Evolutionary conservation across 2,888 invertebrate species (phyloP).

Genomic region (Pseudeuparius sepicola): DNA sequence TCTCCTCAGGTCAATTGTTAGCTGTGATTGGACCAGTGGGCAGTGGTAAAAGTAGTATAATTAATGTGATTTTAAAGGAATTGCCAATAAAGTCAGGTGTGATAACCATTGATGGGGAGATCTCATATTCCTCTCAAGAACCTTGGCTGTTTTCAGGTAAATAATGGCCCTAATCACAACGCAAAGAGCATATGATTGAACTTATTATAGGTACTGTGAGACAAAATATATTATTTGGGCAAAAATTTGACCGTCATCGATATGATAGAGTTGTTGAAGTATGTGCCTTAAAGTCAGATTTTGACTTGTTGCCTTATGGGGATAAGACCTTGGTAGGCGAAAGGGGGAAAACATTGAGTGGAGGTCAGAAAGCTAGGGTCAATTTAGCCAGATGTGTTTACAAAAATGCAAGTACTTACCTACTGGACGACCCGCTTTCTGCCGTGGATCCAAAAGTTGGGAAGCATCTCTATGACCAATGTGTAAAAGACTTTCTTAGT

Average conservation of each 20-base stretch:
- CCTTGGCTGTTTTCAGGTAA: conserved; percentile 48
- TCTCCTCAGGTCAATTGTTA: conserved; percentile 37
- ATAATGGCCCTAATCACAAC: neutral
- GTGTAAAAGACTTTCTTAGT: conserved; percentile 50
- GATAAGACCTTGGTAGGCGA: conserved; percentile 75
- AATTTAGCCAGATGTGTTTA: conserved; percentile 70
- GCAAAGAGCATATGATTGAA: neutral
- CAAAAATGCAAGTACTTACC: conserved; percentile 65
- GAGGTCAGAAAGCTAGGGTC: conserved; percentile 77
- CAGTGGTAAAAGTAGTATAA: conserved; percentile 50
- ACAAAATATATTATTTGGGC: conserved; percentile 73
- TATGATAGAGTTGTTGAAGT: conserved; percentile 53
- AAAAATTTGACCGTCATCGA: conserved; percentile 46
- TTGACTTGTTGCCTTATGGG: conserved; percentile 62
- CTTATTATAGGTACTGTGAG: conserved; percentile 43
- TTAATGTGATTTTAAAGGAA: conserved; percentile 41
- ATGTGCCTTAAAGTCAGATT: conserved; percentile 58
- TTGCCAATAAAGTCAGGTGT: conserved; percentile 38
- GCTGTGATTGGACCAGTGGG: conserved; percentile 62
- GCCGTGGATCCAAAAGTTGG: conserved; percentile 74
- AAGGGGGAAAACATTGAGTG: conserved; percentile 68
- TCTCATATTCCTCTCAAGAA: conserved; percentile 52
- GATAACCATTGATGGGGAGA: conserved; percentile 41
- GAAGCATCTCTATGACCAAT: conserved; percentile 61
- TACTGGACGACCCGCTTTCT: conserved; percentile 73